A percentile compares a stretch with the other conserved stretches of the same genome.
phyloP scores from a whole-genome alignment of 2,797 vertebrate species.

The Lepilemur ruficaudatus region DNA sequence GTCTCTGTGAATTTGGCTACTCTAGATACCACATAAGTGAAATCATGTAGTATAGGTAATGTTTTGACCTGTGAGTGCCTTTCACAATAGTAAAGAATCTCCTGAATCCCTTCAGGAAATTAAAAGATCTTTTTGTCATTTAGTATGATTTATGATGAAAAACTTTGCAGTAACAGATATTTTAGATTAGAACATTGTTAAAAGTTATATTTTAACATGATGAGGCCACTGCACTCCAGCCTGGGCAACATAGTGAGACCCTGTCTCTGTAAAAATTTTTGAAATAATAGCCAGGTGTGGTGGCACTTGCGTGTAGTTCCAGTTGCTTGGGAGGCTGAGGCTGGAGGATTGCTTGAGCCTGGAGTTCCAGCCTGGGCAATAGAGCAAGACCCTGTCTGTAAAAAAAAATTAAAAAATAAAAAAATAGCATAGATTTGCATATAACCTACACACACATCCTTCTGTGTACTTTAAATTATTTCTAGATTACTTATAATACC shows the following conservation, averaged over 20 bases:
- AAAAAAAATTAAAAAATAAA: neutral
- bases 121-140: neutral
- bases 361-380: neutral
- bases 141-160: neutral
- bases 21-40: neutral
- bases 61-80: neutral
- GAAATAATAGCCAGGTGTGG: neutral
- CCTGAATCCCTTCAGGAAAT: neutral
- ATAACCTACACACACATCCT: neutral
- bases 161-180: slow-evolving; percentile 5
- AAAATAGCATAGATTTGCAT: too few species aligned
- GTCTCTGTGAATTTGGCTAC: neutral
- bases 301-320: neutral
- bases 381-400: neutral
- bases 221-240: neutral
- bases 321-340: neutral
- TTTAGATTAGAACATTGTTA: neutral
- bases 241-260: neutral
- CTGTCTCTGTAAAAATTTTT: too few species aligned
- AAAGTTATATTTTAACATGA: neutral
- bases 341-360: neutral
- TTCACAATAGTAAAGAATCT: neutral
- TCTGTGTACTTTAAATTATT: neutral
- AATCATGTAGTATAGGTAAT: neutral
- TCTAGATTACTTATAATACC: neutral